Conservation (phyloP, 2,797 vertebrate species). For the Pterois miles region DNA sequence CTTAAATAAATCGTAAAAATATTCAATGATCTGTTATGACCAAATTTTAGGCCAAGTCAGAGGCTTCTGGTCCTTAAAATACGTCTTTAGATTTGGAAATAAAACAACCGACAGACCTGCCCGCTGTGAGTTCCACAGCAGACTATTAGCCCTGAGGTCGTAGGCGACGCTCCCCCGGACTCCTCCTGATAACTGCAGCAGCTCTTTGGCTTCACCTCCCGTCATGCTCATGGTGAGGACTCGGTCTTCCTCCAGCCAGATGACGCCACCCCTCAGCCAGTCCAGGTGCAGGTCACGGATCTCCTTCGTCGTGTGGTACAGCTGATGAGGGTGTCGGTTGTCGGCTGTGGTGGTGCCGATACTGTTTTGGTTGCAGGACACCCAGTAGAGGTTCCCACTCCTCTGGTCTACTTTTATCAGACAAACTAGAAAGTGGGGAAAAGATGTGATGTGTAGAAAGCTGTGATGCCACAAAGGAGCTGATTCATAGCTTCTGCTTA, state of each 20-base stretch:
- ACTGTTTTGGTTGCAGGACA: constrained; percentile 84
- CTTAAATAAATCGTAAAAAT: no score
- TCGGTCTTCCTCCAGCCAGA: constrained; percentile 84
- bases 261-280: constrained; percentile 83
- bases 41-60: no score
- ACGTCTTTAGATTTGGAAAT: no score
- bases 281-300: constrained; percentile 85
- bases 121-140: constrained; percentile 86
- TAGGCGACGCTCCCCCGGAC: constrained; percentile 71
- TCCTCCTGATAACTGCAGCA: constrained; percentile 77
- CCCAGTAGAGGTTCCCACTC: constrained; percentile 86
- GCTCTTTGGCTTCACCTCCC: constrained; percentile 72
- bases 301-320: constrained; percentile 77
- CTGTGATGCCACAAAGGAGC: not conserved
- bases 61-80: no score
- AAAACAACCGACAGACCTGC: constrained; percentile 83
- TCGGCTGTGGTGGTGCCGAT: constrained; percentile 76
- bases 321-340: constrained; percentile 34
- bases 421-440: constrained; percentile 78
- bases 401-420: constrained; percentile 83
- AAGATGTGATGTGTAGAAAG: not conserved
- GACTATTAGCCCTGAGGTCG: constrained; percentile 82
- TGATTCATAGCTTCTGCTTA: not conserved
- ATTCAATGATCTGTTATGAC: no score
- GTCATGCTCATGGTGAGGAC: constrained; percentile 82